These are phyloP conservation scores for Polypedilum pembai DNA, from an alignment of 1,140 invertebrate species.

Conservation along the genomic window DNA sequence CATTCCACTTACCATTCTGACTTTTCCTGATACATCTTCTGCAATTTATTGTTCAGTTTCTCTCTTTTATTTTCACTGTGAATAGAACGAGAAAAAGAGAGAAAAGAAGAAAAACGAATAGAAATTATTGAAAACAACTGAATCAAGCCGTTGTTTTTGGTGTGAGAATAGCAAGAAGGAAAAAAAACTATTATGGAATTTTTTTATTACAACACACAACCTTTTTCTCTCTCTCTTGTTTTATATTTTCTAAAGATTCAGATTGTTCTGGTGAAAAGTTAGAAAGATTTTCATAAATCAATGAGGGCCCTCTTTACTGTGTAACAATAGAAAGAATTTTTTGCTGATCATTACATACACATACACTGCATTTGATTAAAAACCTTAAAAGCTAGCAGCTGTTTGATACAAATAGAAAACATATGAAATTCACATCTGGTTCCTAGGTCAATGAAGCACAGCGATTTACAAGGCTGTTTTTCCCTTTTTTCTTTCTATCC, in stretches of 20 bases:
- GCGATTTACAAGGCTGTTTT: conserved; percentile 20
- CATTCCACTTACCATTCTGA: conserved; percentile 40
- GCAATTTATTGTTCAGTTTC: conserved; percentile 41
- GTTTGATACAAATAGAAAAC: not conserved
- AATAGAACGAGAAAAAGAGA: not conserved
- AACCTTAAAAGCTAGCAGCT: not conserved
- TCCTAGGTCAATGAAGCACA: conserved; percentile 22
- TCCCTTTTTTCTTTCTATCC: not conserved
- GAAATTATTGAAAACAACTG: conserved; percentile 1
- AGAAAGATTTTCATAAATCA: conserved; percentile 26
- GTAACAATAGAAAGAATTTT: not conserved
- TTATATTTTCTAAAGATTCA: not conserved
- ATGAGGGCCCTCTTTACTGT: not conserved
- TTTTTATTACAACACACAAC: not conserved
- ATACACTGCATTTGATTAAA: conserved; percentile 24
- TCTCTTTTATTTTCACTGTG: conserved; percentile 41
- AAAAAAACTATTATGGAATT: conserved; percentile 1
- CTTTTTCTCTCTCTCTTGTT: not conserved
- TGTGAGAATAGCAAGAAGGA: not conserved
- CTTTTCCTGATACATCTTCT: conserved; percentile 40
- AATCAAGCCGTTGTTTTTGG: not conserved
- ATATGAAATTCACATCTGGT: conserved; percentile 23
- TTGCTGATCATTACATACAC: conserved; percentile 2
- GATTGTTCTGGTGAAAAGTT: conserved; percentile 12
- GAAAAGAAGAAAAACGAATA: not conserved